phyloP scores from a whole-genome alignment of 2,113 vertebrate species.

The Oriolus oriolus region DNA sequence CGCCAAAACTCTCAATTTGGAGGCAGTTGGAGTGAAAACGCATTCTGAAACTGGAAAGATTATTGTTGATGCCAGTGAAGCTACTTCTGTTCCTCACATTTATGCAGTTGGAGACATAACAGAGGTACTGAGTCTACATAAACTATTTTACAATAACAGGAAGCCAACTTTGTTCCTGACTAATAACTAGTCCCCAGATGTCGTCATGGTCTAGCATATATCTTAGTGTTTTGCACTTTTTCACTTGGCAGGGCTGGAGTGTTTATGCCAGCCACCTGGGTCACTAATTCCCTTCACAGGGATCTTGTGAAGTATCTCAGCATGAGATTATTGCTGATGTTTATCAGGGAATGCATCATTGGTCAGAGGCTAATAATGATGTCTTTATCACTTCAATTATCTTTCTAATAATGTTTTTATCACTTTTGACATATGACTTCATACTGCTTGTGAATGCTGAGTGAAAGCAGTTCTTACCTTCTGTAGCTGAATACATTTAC shows the following conservation, averaged over 20 bases:
- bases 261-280: conserved; percentile 14
- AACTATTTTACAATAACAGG: conserved; percentile 60
- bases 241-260: not conserved
- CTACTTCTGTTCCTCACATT: conserved; percentile 85
- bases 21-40: conserved; percentile 76
- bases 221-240: conserved; percentile 13
- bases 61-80: conserved; percentile 78
- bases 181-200: conserved; percentile 48
- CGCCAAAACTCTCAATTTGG: conserved; percentile 77
- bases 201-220: not conserved
- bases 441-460: not conserved
- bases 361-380: conserved; percentile 26
- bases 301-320: not conserved
- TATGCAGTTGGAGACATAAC: conserved; percentile 89
- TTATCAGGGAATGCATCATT: conserved; percentile 31
- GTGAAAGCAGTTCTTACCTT: not conserved
- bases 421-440: conserved; percentile 20
- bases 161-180: conserved; percentile 58
- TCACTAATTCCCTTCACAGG: conserved; percentile 25
- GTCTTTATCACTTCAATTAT: conserved; percentile 29
- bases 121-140: conserved; percentile 76
- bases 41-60: conserved; percentile 83
- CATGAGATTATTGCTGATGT: conserved; percentile 48
- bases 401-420: conserved; percentile 34
- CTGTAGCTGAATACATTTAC: not conserved